A percentile compares a stretch with the other conserved stretches of the same genome.
phyloP scores from a whole-genome alignment of 2,113 vertebrate species.

The Stigmatopora argus region DNA sequence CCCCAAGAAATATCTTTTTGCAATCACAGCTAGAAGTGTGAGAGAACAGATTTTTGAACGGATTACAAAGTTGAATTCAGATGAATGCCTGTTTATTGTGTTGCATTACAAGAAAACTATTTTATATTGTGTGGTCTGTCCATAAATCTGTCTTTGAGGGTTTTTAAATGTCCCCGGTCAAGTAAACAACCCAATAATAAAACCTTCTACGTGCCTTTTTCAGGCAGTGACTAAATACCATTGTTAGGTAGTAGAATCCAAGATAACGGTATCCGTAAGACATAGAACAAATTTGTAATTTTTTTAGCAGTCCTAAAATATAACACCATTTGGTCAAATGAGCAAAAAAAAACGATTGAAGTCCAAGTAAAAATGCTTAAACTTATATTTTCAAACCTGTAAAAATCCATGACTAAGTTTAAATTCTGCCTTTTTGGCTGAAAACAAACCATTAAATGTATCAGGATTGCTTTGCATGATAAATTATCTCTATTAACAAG shows the following conservation, averaged over 20 bases:
- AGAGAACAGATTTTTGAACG: neutral
- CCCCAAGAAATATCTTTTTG: neutral
- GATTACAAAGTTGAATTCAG: neutral
- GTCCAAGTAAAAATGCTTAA: neutral
- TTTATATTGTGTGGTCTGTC: constrained; percentile 5
- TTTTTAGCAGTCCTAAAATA: too few relatives aligned
- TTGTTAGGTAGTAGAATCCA: neutral
- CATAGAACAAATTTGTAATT: too few relatives aligned
- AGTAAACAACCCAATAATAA: constrained; percentile 20
- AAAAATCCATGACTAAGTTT: too few relatives aligned
- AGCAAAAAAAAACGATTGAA: neutral
- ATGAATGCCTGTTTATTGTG: neutral
- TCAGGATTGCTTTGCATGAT: neutral
- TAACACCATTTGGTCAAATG: neutral
- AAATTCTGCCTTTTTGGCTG: neutral
- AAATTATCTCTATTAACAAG: neutral
- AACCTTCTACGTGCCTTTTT: constrained; percentile 10
- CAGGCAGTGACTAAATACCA: constrained; percentile 1
- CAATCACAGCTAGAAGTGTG: neutral
- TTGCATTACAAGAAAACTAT: neutral
- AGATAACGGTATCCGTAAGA: too few relatives aligned
- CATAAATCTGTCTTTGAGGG: constrained; percentile 7
- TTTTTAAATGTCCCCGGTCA: constrained; percentile 18
- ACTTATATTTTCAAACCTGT: neutral
- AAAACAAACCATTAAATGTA: neutral